Percentiles rank a stretch among this genome's conserved stretches.
Evolutionary conservation across 1,140 invertebrate genomes (phyloP).

Genomic region (Meloidogyne hapla): DNA sequence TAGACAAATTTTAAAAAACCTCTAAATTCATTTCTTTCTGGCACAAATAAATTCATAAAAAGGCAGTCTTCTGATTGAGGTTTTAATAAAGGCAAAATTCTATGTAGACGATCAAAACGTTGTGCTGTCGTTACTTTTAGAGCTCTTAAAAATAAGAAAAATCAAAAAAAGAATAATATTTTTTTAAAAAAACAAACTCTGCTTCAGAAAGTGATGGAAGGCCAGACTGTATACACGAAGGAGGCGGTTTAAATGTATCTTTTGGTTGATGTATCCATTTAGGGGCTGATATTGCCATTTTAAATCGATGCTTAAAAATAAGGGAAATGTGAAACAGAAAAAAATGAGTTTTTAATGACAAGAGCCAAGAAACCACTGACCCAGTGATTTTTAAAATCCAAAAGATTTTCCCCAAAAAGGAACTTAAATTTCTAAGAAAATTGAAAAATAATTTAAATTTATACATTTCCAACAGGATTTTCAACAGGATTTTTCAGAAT

Average conservation of each 20-base stretch:
- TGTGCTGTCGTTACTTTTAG: slow-evolving; percentile 77
- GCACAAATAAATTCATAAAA: slow-evolving; percentile 92
- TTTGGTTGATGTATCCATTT: slow-evolving; percentile 64
- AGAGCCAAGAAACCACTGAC: no score
- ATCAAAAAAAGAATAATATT: no score
- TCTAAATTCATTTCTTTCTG: slow-evolving; percentile 63
- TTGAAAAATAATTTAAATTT: slow-evolving; percentile 22
- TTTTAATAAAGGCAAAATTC: slow-evolving; percentile 79
- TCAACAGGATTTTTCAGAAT: slow-evolving; percentile 61
- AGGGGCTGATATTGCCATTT: slow-evolving; percentile 63
- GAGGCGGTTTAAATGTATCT: slow-evolving; percentile 51
- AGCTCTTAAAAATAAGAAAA: no score
- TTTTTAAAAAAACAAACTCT: slow-evolving; percentile 55
- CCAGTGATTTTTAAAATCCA: no score
- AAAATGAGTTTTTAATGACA: no score
- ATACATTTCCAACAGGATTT: slow-evolving; percentile 75
- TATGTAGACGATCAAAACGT: slow-evolving; percentile 79
- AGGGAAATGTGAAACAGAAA: slow-evolving; percentile 27
- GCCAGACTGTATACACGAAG: slow-evolving; percentile 59
- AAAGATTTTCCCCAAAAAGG: background rate
- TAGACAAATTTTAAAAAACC: slow-evolving; percentile 26
- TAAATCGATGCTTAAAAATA: slow-evolving; percentile 59
- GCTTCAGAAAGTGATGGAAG: slow-evolving; percentile 57
- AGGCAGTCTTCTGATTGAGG: slow-evolving; percentile 95
- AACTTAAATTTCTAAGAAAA: no score